Evolutionary conservation across 2,888 invertebrate species (phyloP).

Genomic region (Tipula vernalis): DNA sequence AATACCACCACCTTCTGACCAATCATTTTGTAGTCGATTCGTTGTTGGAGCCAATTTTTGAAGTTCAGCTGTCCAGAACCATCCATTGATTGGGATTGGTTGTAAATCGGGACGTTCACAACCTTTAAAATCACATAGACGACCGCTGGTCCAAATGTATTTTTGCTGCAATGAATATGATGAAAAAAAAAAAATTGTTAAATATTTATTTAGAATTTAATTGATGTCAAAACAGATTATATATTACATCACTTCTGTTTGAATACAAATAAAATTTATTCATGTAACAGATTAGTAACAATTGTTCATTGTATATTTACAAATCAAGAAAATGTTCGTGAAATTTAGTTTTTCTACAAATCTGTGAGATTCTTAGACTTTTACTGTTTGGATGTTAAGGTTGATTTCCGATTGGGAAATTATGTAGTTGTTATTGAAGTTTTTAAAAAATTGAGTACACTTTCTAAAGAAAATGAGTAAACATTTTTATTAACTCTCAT

Average conservation of each 20-base stretch:
- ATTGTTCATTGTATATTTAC: too few relatives aligned
- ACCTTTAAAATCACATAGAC: slow-evolving; percentile 80
- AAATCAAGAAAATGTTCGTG: too few relatives aligned
- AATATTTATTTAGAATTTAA: background rate
- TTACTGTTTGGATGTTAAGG: too few relatives aligned
- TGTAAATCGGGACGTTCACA: slow-evolving; percentile 76
- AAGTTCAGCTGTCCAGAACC: slow-evolving; percentile 86
- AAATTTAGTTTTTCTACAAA: too few relatives aligned
- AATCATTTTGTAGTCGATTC: slow-evolving; percentile 72
- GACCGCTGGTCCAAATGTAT: slow-evolving; percentile 86
- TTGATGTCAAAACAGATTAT: background rate
- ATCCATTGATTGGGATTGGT: slow-evolving; percentile 69
- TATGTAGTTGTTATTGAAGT: too few relatives aligned
- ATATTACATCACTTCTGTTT: background rate
- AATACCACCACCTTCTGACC: slow-evolving; percentile 78
- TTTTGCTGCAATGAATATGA: slow-evolving; percentile 41
- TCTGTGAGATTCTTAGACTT: too few relatives aligned
- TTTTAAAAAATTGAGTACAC: too few relatives aligned
- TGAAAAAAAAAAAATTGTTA: background rate
- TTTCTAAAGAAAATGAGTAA: too few relatives aligned
- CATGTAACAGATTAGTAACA: background rate
- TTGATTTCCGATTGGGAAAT: too few relatives aligned
- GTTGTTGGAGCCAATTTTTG: slow-evolving; percentile 75
- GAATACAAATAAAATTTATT: background rate
- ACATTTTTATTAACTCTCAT: too few relatives aligned